Evolutionary conservation across 2,113 vertebrate genomes (phyloP).

Genomic region (Scytalopus superciliaris): DNA sequence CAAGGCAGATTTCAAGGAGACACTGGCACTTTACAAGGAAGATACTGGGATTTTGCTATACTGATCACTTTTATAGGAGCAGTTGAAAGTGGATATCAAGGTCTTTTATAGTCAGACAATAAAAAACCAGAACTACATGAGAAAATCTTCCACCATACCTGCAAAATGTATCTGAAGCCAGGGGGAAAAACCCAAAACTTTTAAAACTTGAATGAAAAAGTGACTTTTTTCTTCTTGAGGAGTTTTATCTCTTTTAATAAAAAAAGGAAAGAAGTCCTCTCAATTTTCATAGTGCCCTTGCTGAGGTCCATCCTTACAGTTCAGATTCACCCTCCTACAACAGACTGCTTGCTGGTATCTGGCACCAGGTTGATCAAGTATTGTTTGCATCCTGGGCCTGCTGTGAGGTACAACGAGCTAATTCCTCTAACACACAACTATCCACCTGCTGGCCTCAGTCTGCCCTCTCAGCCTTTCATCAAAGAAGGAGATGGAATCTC

Average conservation of each 20-base stretch:
- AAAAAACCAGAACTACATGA: not conserved
- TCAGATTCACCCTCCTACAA: not conserved
- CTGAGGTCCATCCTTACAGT: not conserved
- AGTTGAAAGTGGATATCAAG: constrained; percentile 5
- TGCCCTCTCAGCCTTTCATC: constrained; percentile 27
- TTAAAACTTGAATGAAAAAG: constrained; percentile 15
- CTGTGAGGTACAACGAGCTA: not conserved
- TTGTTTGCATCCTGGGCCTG: constrained; percentile 6
- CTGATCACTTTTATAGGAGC: not conserved
- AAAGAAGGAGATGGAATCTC: constrained; percentile 10
- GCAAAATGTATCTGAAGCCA: not conserved
- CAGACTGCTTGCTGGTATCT: not conserved
- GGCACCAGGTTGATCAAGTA: not conserved
- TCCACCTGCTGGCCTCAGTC: constrained; percentile 20
- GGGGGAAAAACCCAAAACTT: not conserved
- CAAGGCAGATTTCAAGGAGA: constrained; percentile 29
- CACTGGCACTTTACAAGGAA: not conserved
- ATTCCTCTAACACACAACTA: not conserved
- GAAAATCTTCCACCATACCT: not conserved
- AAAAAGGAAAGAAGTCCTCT: not conserved
- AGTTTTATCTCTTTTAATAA: not conserved
- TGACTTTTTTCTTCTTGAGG: not conserved
- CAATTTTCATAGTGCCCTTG: constrained; percentile 22
- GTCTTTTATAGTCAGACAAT: constrained; percentile 41
- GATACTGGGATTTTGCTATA: not conserved